Evolutionary conservation across 2,797 vertebrate genomes (phyloP), one percentile per base, ranked within the genome.

Genomic region (Ceryle rudis): DNA sequence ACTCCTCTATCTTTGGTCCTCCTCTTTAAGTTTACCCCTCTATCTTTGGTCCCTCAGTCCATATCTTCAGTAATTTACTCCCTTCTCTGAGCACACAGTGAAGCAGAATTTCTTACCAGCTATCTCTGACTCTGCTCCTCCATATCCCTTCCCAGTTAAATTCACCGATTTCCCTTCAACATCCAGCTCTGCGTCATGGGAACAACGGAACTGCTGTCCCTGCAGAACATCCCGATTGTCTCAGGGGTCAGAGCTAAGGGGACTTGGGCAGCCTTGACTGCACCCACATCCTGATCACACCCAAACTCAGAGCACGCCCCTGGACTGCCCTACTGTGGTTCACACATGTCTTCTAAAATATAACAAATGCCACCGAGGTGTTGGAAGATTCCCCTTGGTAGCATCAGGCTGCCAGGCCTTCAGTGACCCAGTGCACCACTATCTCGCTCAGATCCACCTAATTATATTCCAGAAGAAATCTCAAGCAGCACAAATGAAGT

Each of bases 281-380:
- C 62, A 42, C 57, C 57, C 66, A 93, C 60, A 94, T 93, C 87
- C 91, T 95, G 96, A 61, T 75, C 87, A 91, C 91, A 66, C 70
- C 89, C 86, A 80, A 51, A 22, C 39, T 54, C 55, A 0, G 22
- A 73, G 77, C 91, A 74, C 4, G 0, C 82, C 82, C 85, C 71
- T 2, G 18, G 65, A n/a, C 58, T 64, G 72, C 49, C 41, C 71
- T 44, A 1, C 16, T 14, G 49, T 61, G 61, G 47, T 13, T 77
- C 87, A 82, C 6, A 28, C 35, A 42, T 26, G 7, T 37, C 89
- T 75, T 79, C 25, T 61, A 14, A 72, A 91, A 77, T 58, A 62
- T 12, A 64, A 28, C 37, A 74, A 91, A 80, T 41, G 29, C 49
- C 61, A 66, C 35, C 23, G 74, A 87, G 25, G 64, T 5, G 33